These are phyloP conservation scores for Eilema sororculum DNA, from an alignment of 2,888 invertebrate genomes.

Conservation along the genomic window DNA sequence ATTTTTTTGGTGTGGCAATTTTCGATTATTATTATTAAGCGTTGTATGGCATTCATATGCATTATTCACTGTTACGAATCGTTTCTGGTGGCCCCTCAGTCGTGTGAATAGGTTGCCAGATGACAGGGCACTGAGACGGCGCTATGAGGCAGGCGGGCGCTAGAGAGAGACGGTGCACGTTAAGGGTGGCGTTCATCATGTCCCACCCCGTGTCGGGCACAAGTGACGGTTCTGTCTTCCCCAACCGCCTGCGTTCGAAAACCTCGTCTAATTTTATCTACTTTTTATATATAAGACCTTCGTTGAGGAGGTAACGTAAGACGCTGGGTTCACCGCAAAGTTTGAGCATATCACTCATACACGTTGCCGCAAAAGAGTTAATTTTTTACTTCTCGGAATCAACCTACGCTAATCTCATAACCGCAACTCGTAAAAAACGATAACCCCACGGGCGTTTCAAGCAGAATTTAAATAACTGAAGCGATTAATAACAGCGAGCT, in stretches of 20 bases:
- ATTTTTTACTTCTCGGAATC: slow-evolving; percentile 79
- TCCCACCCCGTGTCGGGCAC: slow-evolving; percentile 83
- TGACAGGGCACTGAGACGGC: slow-evolving; percentile 68
- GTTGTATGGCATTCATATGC: slow-evolving; percentile 71
- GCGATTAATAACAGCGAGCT: slow-evolving; percentile 78
- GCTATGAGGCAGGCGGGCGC: slow-evolving; percentile 50
- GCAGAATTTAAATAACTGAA: slow-evolving; percentile 79
- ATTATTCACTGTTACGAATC: slow-evolving; percentile 85
- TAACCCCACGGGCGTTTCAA: slow-evolving; percentile 68
- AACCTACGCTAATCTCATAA: slow-evolving; percentile 77
- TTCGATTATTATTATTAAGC: slow-evolving; percentile 74
- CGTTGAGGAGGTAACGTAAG: slow-evolving; percentile 41
- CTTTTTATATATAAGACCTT: slow-evolving; percentile 51
- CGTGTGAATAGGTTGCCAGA: slow-evolving; percentile 79
- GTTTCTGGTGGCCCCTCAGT: slow-evolving; percentile 77
- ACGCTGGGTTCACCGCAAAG: slow-evolving; percentile 46
- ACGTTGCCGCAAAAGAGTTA: slow-evolving; percentile 66
- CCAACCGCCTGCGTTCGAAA: slow-evolving; percentile 78
- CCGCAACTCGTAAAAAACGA: slow-evolving; percentile 79
- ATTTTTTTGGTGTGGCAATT: slow-evolving; percentile 46
- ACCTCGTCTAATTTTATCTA: slow-evolving; percentile 71
- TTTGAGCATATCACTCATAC: slow-evolving; percentile 66
- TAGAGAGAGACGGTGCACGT: slow-evolving; percentile 63
- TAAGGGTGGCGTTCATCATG: slow-evolving; percentile 81
- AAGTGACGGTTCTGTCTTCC: slow-evolving; percentile 82